Evolutionary conservation across 2,113 vertebrate species (phyloP).

Genomic region (Saguinus imperator): DNA sequence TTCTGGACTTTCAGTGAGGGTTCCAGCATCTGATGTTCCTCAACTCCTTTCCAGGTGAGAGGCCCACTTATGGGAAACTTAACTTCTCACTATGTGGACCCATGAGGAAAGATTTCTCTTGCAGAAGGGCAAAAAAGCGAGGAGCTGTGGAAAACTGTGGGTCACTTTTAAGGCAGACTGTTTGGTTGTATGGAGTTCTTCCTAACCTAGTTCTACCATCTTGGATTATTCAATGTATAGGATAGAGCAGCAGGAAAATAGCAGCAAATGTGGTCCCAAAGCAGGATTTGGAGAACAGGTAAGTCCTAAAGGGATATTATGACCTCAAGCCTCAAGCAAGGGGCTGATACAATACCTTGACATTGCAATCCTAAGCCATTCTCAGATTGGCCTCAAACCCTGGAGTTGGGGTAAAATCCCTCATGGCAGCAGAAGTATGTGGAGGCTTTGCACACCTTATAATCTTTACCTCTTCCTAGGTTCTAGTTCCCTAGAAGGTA

Average conservation of each 20-base stretch:
- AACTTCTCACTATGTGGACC: constrained; percentile 72
- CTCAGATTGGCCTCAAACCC: constrained; percentile 56
- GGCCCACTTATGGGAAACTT: not conserved
- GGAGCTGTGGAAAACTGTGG: constrained; percentile 83
- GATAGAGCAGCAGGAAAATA: constrained; percentile 92
- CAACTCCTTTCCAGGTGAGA: constrained; percentile 5
- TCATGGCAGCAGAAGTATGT: constrained; percentile 22
- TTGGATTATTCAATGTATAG: constrained; percentile 84
- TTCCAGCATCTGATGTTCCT: constrained; percentile 21
- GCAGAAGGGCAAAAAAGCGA: constrained; percentile 75
- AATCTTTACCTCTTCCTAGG: constrained; percentile 47
- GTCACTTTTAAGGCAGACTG: constrained; percentile 92
- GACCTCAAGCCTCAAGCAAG: constrained; percentile 72
- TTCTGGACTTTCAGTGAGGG: constrained; percentile 17
- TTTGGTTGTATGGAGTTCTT: constrained; percentile 85
- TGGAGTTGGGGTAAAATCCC: constrained; percentile 34
- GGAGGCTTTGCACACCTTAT: constrained; percentile 38
- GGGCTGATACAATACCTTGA: constrained; percentile 66
- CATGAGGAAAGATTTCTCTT: constrained; percentile 77
- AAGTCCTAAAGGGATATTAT: constrained; percentile 67
- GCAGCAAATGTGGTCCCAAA: constrained; percentile 90
- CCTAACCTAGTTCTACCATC: constrained; percentile 85
- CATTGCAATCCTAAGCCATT: constrained; percentile 53
- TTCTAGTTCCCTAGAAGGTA: constrained; percentile 57
- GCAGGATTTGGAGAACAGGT: constrained; percentile 74